A percentile compares a stretch with the other conserved stretches of the same genome.
phyloP scores from a whole-genome alignment of 2,113 vertebrate genomes.

The Talpa occidentalis region DNA sequence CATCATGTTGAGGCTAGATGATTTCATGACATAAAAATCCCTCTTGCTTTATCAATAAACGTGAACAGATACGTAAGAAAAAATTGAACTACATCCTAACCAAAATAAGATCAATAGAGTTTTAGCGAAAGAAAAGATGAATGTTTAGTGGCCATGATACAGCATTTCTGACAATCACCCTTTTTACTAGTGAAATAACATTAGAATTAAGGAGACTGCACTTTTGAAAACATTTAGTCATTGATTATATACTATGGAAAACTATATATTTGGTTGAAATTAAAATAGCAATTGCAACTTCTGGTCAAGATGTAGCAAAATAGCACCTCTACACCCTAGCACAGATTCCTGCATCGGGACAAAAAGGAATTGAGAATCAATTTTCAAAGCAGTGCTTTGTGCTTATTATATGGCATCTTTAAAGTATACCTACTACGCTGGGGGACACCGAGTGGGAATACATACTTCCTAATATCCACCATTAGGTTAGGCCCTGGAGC shows the following conservation, averaged over 20 bases:
- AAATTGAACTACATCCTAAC: not conserved
- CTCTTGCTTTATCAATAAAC: constrained; percentile 51
- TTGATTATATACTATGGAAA: constrained; percentile 8
- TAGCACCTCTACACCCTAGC: not conserved
- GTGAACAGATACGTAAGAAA: constrained; percentile 9
- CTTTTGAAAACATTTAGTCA: constrained; percentile 29
- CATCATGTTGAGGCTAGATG: constrained; percentile 44
- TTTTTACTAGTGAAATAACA: not conserved
- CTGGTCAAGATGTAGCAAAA: not conserved
- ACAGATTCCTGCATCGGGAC: not conserved
- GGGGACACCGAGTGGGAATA: not conserved
- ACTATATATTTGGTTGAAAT: constrained; percentile 25
- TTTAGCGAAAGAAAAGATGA: not conserved
- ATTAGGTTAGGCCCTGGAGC: not conserved
- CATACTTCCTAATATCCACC: not conserved
- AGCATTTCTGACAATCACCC: too few species aligned
- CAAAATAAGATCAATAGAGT: not conserved
- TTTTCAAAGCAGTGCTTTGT: constrained; percentile 44
- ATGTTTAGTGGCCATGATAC: too few species aligned
- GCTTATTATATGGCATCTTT: not conserved
- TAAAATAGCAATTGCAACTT: constrained; percentile 4
- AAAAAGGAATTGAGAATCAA: not conserved
- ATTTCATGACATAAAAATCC: constrained; percentile 31
- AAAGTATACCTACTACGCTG: not conserved
- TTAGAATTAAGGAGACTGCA: not conserved